Percentiles rank a stretch among this genome's conserved stretches.
phyloP scores from a whole-genome alignment of 2,888 invertebrate species.

The Epiperipatus broadwayi region DNA sequence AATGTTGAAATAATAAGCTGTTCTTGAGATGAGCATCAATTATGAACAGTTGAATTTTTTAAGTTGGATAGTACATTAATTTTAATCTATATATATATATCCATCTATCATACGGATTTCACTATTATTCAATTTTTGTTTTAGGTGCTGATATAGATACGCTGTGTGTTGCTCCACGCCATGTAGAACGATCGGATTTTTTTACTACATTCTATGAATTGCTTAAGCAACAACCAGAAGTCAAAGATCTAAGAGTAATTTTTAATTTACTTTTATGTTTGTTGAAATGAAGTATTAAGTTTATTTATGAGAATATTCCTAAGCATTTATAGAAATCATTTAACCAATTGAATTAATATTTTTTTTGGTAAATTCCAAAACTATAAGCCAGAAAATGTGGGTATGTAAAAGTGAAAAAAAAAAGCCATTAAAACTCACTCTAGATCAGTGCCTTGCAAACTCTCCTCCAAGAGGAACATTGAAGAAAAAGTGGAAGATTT shows the following conservation, averaged over 20 bases:
- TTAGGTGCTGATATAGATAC: slow-evolving; percentile 97
- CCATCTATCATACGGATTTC: no score
- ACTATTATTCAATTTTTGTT: slow-evolving; percentile 6
- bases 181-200: slow-evolving; percentile 80
- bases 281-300: no score
- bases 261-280: slow-evolving; percentile 1
- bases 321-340: no score
- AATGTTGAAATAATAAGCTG: neutral
- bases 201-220: slow-evolving; percentile 85
- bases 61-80: neutral
- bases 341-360: no score
- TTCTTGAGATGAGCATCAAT: neutral
- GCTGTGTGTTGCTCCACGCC: slow-evolving; percentile 86
- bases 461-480: no score
- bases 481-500: no score
- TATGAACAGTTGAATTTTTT: slow-evolving; percentile 1
- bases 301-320: neutral
- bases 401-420: no score
- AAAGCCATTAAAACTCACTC: no score
- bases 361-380: no score
- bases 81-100: no score
- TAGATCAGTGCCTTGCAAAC: no score
- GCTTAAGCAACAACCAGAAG: slow-evolving; percentile 64
- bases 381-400: no score
- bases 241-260: slow-evolving; percentile 53